Evolutionary conservation across 1,140 invertebrate species (phyloP).

Genomic region (Pseudomyrmex sp.): DNA sequence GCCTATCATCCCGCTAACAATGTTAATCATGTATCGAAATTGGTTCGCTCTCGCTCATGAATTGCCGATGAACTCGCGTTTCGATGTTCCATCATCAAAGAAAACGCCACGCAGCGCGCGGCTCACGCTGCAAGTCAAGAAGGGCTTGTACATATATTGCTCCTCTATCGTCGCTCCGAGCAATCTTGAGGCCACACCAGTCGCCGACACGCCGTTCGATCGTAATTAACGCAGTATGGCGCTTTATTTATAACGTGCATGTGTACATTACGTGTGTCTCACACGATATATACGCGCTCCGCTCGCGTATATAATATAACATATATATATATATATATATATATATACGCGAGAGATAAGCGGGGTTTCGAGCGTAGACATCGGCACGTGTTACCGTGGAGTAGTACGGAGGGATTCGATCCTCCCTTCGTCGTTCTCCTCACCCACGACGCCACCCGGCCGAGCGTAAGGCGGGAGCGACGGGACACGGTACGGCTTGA

Average conservation of each 20-base stretch:
- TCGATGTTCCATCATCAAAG: neutral
- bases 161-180: slow-evolving; percentile 12
- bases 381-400: slow-evolving; percentile 78
- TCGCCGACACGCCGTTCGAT: slow-evolving; percentile 56
- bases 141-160: too few species aligned
- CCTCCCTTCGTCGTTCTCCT: slow-evolving; percentile 70
- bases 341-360: slow-evolving; percentile 29
- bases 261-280: slow-evolving; percentile 62
- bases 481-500: slow-evolving; percentile 65
- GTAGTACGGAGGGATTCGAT: slow-evolving; percentile 68
- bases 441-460: slow-evolving; percentile 64
- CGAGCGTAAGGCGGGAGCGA: slow-evolving; percentile 55
- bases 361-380: slow-evolving; percentile 67
- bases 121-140: slow-evolving; percentile 6
- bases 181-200: slow-evolving; percentile 35
- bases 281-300: slow-evolving; percentile 45
- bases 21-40: slow-evolving; percentile 51
- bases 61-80: neutral
- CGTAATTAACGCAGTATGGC: slow-evolving; percentile 71
- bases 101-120: neutral
- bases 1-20: slow-evolving; percentile 37
- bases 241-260: slow-evolving; percentile 70
- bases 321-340: slow-evolving; percentile 62
- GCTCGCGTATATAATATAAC: slow-evolving; percentile 44
- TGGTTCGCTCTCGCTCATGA: slow-evolving; percentile 23